Conservation (phyloP, 2,888 invertebrate genomes). For the Dasypogon diadema region DNA sequence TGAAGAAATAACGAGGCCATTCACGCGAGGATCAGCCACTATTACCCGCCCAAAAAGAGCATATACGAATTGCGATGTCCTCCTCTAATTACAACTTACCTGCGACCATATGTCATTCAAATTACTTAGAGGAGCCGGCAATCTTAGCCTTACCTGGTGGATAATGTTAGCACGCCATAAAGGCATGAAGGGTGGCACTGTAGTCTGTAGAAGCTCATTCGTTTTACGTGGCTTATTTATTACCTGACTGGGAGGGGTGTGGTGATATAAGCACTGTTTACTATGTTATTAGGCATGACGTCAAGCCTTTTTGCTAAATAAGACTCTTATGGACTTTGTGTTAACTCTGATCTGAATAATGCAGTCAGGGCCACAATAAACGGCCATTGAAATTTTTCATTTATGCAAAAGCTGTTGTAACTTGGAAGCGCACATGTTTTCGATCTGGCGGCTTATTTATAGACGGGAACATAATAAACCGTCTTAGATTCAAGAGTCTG, state of each 20-base stretch:
- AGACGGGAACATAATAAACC: slow-evolving; percentile 7
- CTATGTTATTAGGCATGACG: slow-evolving; percentile 17
- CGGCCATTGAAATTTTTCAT: no score
- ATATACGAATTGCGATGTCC: neutral
- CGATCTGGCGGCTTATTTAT: slow-evolving; percentile 9
- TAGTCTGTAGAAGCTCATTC: neutral
- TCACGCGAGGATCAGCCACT: neutral
- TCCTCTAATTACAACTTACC: slow-evolving; percentile 31
- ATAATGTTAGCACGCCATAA: slow-evolving; percentile 9
- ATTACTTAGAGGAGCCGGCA: slow-evolving; percentile 2
- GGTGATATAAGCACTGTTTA: slow-evolving; percentile 20
- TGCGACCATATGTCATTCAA: slow-evolving; percentile 16
- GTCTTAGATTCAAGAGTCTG: slow-evolving; percentile 6
- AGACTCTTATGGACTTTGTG: neutral
- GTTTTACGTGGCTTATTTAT: slow-evolving; percentile 18
- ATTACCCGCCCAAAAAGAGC: neutral
- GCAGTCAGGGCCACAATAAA: no score
- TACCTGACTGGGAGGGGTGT: slow-evolving; percentile 12
- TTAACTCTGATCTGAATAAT: no score
- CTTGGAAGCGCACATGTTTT: slow-evolving; percentile 9
- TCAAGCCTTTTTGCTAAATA: slow-evolving; percentile 1
- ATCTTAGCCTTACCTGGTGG: neutral
- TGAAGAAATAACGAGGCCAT: slow-evolving; percentile 11
- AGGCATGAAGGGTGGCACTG: no score
- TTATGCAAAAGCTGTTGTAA: no score